Percentiles rank a stretch among this genome's conserved stretches.
phyloP scores from a whole-genome alignment of 23 tunicate species.

The Aplidium turbinatum region DNA sequence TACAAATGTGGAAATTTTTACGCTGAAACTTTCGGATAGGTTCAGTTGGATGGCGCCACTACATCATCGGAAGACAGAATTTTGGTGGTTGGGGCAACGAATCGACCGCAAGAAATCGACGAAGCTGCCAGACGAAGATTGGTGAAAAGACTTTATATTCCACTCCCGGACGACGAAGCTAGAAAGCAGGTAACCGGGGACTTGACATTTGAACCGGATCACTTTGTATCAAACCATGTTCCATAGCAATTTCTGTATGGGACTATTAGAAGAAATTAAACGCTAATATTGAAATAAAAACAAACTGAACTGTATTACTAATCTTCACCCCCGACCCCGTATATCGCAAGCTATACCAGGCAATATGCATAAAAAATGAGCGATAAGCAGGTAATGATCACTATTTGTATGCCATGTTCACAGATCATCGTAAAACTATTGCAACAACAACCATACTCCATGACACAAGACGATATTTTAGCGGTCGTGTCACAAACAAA shows the following conservation, averaged over 20 bases:
- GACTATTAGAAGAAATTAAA: too few relatives aligned
- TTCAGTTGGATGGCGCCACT: conserved; percentile 93
- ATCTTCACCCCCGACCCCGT: too few relatives aligned
- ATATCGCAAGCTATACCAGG: too few relatives aligned
- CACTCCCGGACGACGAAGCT: conserved; percentile 81
- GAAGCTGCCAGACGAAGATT: conserved; percentile 97
- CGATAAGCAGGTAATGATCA: too few relatives aligned
- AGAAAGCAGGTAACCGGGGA: conserved; percentile 91
- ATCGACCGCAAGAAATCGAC: conserved; percentile 98
- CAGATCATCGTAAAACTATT: conserved; percentile 76
- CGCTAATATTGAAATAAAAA: too few relatives aligned
- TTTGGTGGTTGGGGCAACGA: conserved; percentile 95
- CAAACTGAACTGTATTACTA: too few relatives aligned
- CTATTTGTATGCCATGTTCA: too few relatives aligned
- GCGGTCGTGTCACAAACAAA: conserved; percentile 56
- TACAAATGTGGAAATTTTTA: too few relatives aligned
- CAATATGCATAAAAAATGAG: too few relatives aligned
- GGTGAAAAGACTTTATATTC: conserved; percentile 87
- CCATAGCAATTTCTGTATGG: too few relatives aligned
- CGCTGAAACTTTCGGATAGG: conserved; percentile 35
- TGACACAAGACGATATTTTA: conserved; percentile 44
- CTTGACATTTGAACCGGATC: too few relatives aligned
- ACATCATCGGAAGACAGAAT: conserved; percentile 92
- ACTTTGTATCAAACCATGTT: too few relatives aligned
- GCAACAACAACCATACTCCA: conserved; percentile 43